Conservation (phyloP, 2,797 vertebrate genomes). For the Centropyge bicolor region DNA sequence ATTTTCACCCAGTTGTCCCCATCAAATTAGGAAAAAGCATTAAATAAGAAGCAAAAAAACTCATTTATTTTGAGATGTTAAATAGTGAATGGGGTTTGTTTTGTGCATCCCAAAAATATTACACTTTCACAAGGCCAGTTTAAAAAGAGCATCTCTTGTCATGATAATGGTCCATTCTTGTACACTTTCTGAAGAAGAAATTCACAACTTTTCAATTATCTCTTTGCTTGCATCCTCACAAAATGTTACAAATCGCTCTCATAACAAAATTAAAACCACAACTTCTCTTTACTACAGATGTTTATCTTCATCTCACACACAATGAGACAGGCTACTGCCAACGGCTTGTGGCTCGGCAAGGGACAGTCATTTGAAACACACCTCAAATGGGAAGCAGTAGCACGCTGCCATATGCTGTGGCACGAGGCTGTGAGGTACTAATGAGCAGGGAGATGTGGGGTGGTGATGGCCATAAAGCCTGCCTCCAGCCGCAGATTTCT, state of each 20-base stretch:
- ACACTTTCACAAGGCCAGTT: not conserved
- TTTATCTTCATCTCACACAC: conserved; percentile 74
- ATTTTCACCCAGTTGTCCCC: too few species aligned
- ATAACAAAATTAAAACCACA: conserved; percentile 24
- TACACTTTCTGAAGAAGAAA: conserved; percentile 4
- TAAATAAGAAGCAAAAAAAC: too few species aligned
- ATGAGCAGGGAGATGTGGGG: conserved; percentile 76
- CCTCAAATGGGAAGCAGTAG: conserved; percentile 75
- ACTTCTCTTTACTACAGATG: conserved; percentile 62
- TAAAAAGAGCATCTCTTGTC: conserved; percentile 53
- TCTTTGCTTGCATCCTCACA: not conserved
- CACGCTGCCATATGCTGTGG: conserved; percentile 79
- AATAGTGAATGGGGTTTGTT: not conserved
- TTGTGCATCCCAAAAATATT: conserved; percentile 13
- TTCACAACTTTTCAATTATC: not conserved
- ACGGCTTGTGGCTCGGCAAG: conserved; percentile 71
- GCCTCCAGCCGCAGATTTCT: conserved; percentile 75
- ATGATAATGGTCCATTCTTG: conserved; percentile 37
- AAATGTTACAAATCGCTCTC: conserved; percentile 19
- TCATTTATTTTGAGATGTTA: too few species aligned
- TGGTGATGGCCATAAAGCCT: conserved; percentile 77
- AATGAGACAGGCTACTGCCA: conserved; percentile 66
- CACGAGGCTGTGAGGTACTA: conserved; percentile 75
- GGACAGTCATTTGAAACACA: conserved; percentile 72
- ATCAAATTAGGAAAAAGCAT: too few species aligned